A percentile compares a stretch with the other conserved stretches of the same genome.
Conservation (phyloP, 2,888 invertebrate species). For the Drosophila ezoana region DNA sequence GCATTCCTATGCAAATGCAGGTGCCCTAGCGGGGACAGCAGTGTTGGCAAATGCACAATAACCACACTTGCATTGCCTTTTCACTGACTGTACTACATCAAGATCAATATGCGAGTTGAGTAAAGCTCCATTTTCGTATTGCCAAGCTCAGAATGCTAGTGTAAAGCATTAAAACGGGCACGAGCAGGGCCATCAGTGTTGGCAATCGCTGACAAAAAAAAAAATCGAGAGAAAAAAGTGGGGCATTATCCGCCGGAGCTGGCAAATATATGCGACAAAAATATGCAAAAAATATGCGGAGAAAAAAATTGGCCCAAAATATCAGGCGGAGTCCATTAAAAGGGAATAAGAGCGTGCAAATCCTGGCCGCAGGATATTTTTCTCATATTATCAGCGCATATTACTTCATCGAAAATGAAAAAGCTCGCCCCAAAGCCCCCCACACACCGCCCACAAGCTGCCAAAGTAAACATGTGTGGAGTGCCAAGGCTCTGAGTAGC, state of each 20-base stretch:
- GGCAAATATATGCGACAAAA: constrained; percentile 22
- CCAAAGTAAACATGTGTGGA: constrained; percentile 62
- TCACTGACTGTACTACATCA: neutral
- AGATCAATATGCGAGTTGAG: neutral
- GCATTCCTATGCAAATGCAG: no score
- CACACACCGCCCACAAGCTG: constrained; percentile 22
- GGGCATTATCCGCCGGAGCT: constrained; percentile 23
- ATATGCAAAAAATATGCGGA: constrained; percentile 28
- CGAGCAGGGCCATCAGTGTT: neutral
- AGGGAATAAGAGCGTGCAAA: constrained; percentile 80
- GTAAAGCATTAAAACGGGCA: constrained; percentile 1
- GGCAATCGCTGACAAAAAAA: constrained; percentile 12
- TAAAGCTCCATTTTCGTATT: neutral
- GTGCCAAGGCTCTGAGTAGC: constrained; percentile 30
- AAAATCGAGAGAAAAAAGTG: constrained; percentile 6
- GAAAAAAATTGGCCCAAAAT: constrained; percentile 29
- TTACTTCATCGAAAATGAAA: constrained; percentile 75
- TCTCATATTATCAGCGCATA: constrained; percentile 75
- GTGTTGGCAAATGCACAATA: neutral
- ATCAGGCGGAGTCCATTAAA: constrained; percentile 69
- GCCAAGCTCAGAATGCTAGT: neutral
- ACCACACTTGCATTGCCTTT: neutral
- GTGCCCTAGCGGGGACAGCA: neutral
- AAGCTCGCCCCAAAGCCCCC: constrained; percentile 29
- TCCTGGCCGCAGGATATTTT: constrained; percentile 75